Evolutionary conservation across 2,888 invertebrate species (phyloP).

Genomic region (Cephus rjabovi): DNA sequence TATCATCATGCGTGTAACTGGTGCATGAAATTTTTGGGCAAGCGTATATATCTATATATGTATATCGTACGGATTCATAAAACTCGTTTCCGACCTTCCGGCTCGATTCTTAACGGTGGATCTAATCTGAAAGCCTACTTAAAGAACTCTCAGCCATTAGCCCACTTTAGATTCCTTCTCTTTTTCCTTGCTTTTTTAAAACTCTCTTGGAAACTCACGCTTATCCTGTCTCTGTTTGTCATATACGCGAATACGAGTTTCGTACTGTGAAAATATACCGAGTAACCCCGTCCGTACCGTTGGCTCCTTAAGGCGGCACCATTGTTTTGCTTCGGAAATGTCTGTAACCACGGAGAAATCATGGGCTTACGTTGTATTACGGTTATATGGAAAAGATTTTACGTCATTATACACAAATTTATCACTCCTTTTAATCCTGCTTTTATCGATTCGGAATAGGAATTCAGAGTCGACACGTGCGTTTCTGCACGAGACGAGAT

Average conservation of each 20-base stretch:
- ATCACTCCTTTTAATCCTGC: not conserved
- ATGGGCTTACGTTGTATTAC: not conserved
- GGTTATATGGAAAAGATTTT: not conserved
- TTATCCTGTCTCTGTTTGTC: not conserved
- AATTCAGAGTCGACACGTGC: not conserved
- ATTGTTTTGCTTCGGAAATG: not conserved
- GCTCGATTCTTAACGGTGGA: conserved; percentile 19
- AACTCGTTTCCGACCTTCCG: conserved; percentile 24
- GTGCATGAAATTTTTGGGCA: not conserved
- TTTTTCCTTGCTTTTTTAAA: not conserved
- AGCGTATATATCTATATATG: not conserved
- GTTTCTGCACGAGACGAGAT: not conserved
- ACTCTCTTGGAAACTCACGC: not conserved
- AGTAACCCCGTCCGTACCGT: not conserved
- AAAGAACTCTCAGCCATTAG: conserved; percentile 42
- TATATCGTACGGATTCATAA: conserved; percentile 13
- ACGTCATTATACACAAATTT: not conserved
- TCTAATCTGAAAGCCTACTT: conserved; percentile 37
- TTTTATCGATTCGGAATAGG: not conserved
- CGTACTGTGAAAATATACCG: not conserved
- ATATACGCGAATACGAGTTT: not conserved
- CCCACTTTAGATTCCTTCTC: conserved; percentile 34
- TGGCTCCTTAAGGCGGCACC: not conserved
- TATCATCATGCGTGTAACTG: not conserved
- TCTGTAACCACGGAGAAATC: not conserved